These are phyloP conservation scores for Lottia gigantea DNA, from an alignment of 2,888 invertebrate genomes.

Conservation along the genomic window DNA sequence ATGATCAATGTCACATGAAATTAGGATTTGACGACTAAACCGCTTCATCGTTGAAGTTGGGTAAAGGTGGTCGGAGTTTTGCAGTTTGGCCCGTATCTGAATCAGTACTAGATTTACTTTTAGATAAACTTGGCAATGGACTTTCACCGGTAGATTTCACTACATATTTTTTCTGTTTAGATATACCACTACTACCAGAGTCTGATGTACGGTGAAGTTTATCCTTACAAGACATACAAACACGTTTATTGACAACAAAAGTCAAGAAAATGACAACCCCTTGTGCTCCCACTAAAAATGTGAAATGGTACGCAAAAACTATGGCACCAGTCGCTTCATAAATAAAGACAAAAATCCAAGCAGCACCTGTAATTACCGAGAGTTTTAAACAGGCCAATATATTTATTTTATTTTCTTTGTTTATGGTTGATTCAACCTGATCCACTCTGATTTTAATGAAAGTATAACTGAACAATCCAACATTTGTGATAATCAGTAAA, in stretches of 20 bases:
- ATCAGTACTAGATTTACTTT: neutral
- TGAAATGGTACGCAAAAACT: neutral
- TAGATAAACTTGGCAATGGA: neutral
- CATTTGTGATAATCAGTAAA: neutral
- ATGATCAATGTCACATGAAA: too few species aligned
- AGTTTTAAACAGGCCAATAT: constrained; percentile 6
- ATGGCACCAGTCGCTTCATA: constrained; percentile 3
- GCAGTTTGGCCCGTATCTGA: neutral
- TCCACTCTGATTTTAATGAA: constrained; percentile 1
- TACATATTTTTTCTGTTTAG: neutral
- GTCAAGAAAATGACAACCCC: neutral
- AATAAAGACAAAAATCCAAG: neutral
- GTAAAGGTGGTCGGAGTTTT: too few species aligned
- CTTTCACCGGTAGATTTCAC: neutral
- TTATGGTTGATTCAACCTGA: neutral
- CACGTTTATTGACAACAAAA: neutral
- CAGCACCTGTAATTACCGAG: neutral
- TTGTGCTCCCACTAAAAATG: neutral
- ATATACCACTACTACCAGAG: neutral
- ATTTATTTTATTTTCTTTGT: constrained; percentile 6
- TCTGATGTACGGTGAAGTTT: neutral
- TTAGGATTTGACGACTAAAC: neutral
- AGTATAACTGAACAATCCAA: neutral
- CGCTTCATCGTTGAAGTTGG: too few species aligned
- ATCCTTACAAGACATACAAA: neutral